Evolutionary conservation across 2,888 invertebrate species (phyloP), one percentile per base, ranked within the genome.

Genomic region (Lottia gigantea): DNA sequence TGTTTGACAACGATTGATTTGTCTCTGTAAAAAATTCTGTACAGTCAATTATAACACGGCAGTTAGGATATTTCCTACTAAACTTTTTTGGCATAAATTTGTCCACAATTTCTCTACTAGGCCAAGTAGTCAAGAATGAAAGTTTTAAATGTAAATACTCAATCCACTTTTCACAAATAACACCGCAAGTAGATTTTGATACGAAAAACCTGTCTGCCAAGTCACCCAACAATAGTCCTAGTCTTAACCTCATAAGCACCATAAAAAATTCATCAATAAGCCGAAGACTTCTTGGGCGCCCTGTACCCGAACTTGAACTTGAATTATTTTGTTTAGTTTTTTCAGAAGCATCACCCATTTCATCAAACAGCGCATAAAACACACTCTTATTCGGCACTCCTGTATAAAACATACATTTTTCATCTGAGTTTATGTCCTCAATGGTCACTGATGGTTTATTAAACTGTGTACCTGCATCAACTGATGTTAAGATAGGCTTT

Each of bases 41-140:
- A 47, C 78, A 78, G 72, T 78, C 78, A 31, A 77, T 64, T 19
- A 77, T 72, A 0, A 78, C 74, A 25, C 76, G 46, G 15, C 71
- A 71, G 14, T 64, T 68, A 1, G 75, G 74, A 64, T 73, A 76
- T 61, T 67, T 66, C 19, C 47, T 46, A 16, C 49, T 70, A 47
- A 78, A 78, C 8, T 31, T 65, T 14, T 25, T 25, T 61, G 77
- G 74, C 74, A 78, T 73, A 31, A 31, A 31, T 49, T 11, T 49
- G 49, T 49, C 19, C 49, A 74, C 49, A 61, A 40, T 61, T 23
- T 63, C 31, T n/a, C 65, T 40, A 19, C 16, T n/a, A 23, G 74
- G 72, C 11, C 14, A 74, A 46, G 12, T 31, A 63, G 72, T 16
- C 14, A 74, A 46, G 12, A 47, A 63, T 1, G n/a, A 15, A 8